Conservation (phyloP, 2,113 vertebrate genomes). For the Pteronura brasiliensis region DNA sequence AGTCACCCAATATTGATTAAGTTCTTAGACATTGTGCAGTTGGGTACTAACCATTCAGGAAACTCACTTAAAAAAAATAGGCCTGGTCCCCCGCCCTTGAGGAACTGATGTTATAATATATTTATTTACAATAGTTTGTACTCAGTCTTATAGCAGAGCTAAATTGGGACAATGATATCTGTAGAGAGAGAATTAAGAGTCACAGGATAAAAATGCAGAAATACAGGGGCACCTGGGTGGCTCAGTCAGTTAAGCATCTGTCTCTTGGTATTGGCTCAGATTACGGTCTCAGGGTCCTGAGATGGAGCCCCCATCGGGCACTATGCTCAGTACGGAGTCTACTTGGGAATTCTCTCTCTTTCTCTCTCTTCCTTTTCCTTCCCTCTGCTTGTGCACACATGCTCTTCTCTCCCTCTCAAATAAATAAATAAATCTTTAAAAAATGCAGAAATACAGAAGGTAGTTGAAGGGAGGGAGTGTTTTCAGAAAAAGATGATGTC, state of each 20-base stretch:
- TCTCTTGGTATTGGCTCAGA: too few species aligned
- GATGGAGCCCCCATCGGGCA: not conserved
- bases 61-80: not conserved
- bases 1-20: too few species aligned
- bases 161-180: not conserved
- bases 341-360: not conserved
- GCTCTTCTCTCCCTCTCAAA: not conserved
- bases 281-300: not conserved
- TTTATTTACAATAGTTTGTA: not conserved
- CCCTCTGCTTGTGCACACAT: not conserved
- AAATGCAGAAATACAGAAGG: not conserved
- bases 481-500: not conserved
- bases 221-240: not conserved
- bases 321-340: not conserved
- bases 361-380: not conserved
- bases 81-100: not conserved
- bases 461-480: not conserved
- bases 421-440: not conserved
- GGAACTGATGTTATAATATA: not conserved
- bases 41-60: too few species aligned
- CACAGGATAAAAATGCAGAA: not conserved
- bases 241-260: too few species aligned
- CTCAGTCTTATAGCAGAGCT: not conserved
- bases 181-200: not conserved
- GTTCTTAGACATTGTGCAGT: too few species aligned